These are phyloP conservation scores for Brachionus paranguensis DNA, from an alignment of 1,140 invertebrate species.

Conservation along the genomic window DNA sequence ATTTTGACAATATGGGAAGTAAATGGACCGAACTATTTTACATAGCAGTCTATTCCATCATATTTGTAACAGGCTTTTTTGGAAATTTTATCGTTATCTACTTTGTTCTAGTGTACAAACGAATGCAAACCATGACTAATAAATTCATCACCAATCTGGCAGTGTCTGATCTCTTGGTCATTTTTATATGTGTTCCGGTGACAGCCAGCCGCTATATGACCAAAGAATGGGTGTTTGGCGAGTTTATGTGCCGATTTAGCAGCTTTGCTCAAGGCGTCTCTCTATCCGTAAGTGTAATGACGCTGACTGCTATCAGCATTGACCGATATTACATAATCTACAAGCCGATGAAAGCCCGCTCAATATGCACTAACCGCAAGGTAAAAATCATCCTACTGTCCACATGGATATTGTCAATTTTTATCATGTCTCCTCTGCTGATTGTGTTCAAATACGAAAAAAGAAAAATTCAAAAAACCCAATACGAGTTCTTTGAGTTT, in stretches of 20 bases:
- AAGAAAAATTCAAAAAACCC: not conserved
- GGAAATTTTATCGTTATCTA: slow-evolving; percentile 32
- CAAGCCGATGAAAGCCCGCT: slow-evolving; percentile 31
- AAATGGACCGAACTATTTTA: not conserved
- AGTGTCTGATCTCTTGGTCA: slow-evolving; percentile 31
- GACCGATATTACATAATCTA: slow-evolving; percentile 31
- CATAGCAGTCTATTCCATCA: not conserved
- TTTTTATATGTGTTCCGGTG: slow-evolving; percentile 32
- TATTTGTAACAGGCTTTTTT: slow-evolving; percentile 19
- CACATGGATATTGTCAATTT: slow-evolving; percentile 1
- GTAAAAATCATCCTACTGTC: not conserved
- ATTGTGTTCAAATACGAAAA: slow-evolving; percentile 22
- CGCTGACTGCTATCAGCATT: not conserved
- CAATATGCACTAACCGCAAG: slow-evolving; percentile 2
- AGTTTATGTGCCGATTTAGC: slow-evolving; percentile 38
- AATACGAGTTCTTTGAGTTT: slow-evolving; percentile 5
- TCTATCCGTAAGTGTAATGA: slow-evolving; percentile 31
- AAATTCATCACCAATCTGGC: slow-evolving; percentile 36
- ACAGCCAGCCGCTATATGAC: not conserved
- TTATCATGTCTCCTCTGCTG: slow-evolving; percentile 11
- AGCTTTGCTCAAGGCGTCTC: slow-evolving; percentile 29
- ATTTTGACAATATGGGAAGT: not conserved
- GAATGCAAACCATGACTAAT: slow-evolving; percentile 37
- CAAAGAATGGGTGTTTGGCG: slow-evolving; percentile 38
- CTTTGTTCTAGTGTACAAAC: slow-evolving; percentile 10